Base-by-base conservation (phyloP, 2,797 vertebrate species). In the Lepilemur ruficaudatus region DNA sequence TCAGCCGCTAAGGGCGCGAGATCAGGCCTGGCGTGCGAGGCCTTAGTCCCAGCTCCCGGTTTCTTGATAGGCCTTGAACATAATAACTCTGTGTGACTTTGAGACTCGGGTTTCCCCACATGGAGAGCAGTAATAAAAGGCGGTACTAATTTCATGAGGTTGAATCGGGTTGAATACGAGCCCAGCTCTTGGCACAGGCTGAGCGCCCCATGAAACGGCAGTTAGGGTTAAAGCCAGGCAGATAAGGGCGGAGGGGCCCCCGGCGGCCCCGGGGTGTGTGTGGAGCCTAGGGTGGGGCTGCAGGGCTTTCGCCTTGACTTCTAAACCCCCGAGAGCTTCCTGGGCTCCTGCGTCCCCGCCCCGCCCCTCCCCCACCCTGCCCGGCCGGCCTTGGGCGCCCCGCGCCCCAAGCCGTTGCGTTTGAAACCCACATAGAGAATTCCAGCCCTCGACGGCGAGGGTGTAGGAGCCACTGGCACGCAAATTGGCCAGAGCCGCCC, bases 361-460 rank as follows among this genome's bases (percentile, higher is more conserved):
- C 14, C 32, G 4, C 52, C 91, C 90, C 89, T 61, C 38, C 55
- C 52, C 30, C 3, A 15, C 84, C 92, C 23, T 13, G 13, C 48
- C 48, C 3, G 30, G 87, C 35, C 41, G 59, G 17, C 78, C 70
- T 23, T 55, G 57, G 57, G 9, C 38, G 59, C 50, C 80, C 69
- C 95, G 92, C 96, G 95, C 97, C 48, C 96, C 0, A 0, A 93
- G 96, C 97, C 97, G 97, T 98, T 97, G 96, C 59, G n/a, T 63
- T 94, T 96, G 96, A 96, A 91, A 82, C 93, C 91, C 82, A 80
- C 95, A n/a, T 86, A 83, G 75, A 89, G 96, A 95, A 95, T 91
- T 70, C 89, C 91, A 72, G 89, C 65, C 67, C 93, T 52, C 41
- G 73, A 38, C 76, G 0, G 76, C 59, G 61, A 78, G 94, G 67